Base-by-base conservation (phyloP, 2,797 vertebrate genomes). In the Hapalemur alaotrensis region DNA sequence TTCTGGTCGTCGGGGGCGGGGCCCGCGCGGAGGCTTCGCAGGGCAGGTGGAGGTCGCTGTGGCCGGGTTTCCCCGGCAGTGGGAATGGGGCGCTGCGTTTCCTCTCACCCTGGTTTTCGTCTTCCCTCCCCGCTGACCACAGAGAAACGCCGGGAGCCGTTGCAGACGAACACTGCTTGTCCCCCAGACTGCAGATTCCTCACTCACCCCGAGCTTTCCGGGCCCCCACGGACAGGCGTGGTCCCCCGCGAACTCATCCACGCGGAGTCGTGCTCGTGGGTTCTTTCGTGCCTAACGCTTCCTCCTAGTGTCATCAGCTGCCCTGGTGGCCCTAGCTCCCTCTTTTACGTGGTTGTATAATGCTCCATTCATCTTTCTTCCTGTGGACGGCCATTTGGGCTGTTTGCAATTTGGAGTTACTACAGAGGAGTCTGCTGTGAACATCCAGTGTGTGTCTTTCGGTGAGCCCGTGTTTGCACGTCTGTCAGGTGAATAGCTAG, bases 1-100 rank as follows among this genome's bases (percentile, higher is more conserved):
- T 15, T 9, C 22, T 1, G 0, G 17, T 11, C 50, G 12, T 6
- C 1, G 25, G 8, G 4, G 32, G 32, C 32, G 48, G 11, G 13
- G 14, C 2, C 7, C 2, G 5, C 5, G 48, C 7, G 3, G 14
- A 15, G 18, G 59, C 28, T 12, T 61, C 12, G 65, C 17, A 2
- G 18, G 15, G 6, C 2, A 2, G 5, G 38, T 4, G 18, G 17
- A 1, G 20, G 15, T 1, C 1, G 46, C 48, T 32, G 48, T 4
- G 18, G n/a, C 28, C 0, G 23, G 11, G 35, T 11, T 13, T 12
- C n/a, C 22, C 4, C 5, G n/a, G 23, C 76, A 23, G 20, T 38
- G 52, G 13, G n/a, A 17, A 4, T 7, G 5, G 52, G 13, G 20
- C 2, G 4, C 22, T 3, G 35, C 7, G 52, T 10, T 28, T 30